phyloP scores from a whole-genome alignment of 2,888 invertebrate genomes.

The Tubulanus polymorphus region DNA sequence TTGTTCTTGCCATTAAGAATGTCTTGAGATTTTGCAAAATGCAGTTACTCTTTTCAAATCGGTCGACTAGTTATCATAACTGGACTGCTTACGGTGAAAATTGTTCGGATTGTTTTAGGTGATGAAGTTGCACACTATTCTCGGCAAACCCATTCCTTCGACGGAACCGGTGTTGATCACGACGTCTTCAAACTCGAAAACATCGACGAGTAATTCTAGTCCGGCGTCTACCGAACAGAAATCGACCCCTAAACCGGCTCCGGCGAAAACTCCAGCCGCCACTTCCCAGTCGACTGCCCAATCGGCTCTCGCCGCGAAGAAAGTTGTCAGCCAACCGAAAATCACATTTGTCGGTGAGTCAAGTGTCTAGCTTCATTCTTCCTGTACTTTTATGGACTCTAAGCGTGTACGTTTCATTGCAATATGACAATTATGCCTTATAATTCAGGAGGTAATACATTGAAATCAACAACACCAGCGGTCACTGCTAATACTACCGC shows the following conservation, averaged over 20 bases:
- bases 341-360: constrained; percentile 72
- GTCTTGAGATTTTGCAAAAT: no score
- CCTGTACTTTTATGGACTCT: no score
- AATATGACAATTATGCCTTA: no score
- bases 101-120: constrained; percentile 51
- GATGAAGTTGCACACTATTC: constrained; percentile 89
- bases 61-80: no score
- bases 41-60: no score
- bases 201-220: constrained; percentile 10
- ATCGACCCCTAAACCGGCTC: constrained; percentile 10
- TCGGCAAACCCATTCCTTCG: constrained; percentile 96
- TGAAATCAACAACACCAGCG: constrained; percentile 49
- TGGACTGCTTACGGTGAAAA: no score
- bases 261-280: constrained; percentile 5
- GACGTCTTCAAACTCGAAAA: constrained; percentile 22
- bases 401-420: no score
- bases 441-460: constrained; percentile 42
- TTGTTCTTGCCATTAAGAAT: no score
- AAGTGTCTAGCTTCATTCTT: no score
- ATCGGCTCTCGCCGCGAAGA: constrained; percentile 27
- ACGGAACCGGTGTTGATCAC: constrained; percentile 84
- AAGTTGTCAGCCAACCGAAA: constrained; percentile 66
- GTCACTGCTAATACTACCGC: no score
- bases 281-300: constrained; percentile 17
- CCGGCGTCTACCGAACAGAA: not conserved